Conservation (phyloP, 2,888 invertebrate species). For the Branchipolynoe longqiensis region DNA sequence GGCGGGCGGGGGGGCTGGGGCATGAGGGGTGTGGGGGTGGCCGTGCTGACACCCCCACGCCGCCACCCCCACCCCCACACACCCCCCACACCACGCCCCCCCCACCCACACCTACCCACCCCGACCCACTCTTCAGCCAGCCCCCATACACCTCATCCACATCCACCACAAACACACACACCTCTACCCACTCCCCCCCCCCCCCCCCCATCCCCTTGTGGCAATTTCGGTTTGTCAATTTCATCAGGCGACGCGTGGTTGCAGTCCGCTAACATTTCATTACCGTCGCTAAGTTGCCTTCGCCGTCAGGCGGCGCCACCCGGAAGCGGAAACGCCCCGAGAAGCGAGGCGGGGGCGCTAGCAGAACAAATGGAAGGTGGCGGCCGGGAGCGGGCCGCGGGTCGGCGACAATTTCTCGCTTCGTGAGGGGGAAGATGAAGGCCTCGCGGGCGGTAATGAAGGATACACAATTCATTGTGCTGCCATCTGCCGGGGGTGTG, state of each 20-base stretch:
- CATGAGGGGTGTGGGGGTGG: neutral
- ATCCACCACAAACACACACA: no score
- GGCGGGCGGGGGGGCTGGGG: neutral
- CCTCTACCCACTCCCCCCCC: no score
- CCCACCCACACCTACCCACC: no score
- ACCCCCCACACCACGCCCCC: no score
- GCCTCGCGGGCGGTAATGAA: conserved; percentile 1
- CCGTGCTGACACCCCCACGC: neutral
- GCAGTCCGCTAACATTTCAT: conserved; percentile 45
- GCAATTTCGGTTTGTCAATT: no score
- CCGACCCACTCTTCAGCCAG: no score
- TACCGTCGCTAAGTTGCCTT: conserved; percentile 25
- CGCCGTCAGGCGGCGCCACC: neutral
- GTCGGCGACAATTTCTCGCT: conserved; percentile 28
- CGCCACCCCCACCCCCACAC: no score
- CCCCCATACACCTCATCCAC: no score
- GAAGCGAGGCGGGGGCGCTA: conserved; percentile 20
- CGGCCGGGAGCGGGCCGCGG: neutral
- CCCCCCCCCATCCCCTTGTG: no score
- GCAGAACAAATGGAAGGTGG: conserved; percentile 48
- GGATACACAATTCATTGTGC: conserved; percentile 52
- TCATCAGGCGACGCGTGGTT: conserved; percentile 2
- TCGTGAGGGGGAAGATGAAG: conserved; percentile 17
- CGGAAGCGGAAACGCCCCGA: conserved; percentile 12
- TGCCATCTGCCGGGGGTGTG: conserved; percentile 31